Conservation (phyloP, 2,797 vertebrate species). For the Phaenicophaeus curvirostris region DNA sequence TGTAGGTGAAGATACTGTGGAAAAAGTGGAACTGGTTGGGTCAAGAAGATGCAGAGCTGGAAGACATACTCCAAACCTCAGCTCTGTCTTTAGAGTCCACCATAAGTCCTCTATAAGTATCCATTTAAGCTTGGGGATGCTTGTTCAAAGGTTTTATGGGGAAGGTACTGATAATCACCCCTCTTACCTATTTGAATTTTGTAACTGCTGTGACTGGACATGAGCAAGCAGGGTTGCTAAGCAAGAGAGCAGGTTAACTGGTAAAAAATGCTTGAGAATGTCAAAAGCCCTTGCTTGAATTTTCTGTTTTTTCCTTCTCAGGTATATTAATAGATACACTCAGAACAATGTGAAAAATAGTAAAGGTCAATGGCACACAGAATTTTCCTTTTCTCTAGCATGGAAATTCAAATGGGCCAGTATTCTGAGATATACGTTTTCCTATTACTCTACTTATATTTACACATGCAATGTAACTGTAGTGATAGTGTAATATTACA, state of each 20-base stretch:
- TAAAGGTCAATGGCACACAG: not conserved
- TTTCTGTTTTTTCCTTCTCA: not conserved
- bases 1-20: not conserved
- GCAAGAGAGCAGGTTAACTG: not conserved
- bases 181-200: not conserved
- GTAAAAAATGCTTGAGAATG: not conserved
- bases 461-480: not conserved
- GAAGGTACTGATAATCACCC: not conserved
- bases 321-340: not conserved
- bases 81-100: not conserved
- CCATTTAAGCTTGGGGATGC: not conserved
- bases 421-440: not conserved
- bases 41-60: not conserved
- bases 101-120: not conserved
- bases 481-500: not conserved
- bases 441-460: not conserved
- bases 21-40: not conserved
- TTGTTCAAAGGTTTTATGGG: not conserved
- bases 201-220: not conserved
- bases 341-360: not conserved
- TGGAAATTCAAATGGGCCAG: not conserved
- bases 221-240: not conserved
- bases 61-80: not conserved
- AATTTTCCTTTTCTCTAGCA: not conserved
- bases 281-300: not conserved